A percentile compares a stretch with the other conserved stretches of the same genome.
phyloP scores from a whole-genome alignment of 2,113 vertebrate genomes.

The Seriola aureovittata region DNA sequence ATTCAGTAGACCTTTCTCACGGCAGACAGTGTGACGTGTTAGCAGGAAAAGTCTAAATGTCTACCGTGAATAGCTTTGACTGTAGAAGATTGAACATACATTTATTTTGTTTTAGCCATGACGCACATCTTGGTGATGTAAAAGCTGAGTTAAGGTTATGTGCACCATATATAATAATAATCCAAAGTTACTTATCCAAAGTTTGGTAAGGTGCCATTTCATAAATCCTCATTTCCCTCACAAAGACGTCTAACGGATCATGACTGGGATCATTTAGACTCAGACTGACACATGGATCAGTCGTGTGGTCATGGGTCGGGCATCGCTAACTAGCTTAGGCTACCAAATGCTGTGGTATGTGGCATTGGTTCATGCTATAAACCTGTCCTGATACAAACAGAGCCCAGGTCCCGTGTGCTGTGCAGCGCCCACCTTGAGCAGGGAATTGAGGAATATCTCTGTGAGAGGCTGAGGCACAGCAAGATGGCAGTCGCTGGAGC shows the following conservation, averaged over 20 bases:
- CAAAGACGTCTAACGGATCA: neutral
- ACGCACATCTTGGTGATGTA: neutral
- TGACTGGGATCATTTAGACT: too few relatives aligned
- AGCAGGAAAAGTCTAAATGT: neutral
- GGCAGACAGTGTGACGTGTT: neutral
- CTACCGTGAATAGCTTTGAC: neutral
- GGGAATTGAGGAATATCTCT: slow-evolving; percentile 93
- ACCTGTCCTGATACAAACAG: neutral
- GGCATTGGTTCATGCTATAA: neutral
- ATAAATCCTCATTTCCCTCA: neutral
- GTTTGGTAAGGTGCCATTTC: neutral
- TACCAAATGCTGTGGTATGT: neutral
- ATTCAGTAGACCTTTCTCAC: neutral
- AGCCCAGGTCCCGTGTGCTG: neutral
- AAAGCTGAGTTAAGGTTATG: too few relatives aligned
- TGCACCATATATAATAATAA: too few relatives aligned
- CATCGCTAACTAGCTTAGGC: neutral
- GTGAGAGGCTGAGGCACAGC: slow-evolving; percentile 90
- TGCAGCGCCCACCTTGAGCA: slow-evolving; percentile 89
- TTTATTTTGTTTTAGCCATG: neutral
- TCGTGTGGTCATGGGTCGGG: too few relatives aligned
- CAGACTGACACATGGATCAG: too few relatives aligned
- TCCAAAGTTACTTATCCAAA: too few relatives aligned
- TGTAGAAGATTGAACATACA: too few relatives aligned
- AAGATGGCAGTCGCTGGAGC: slow-evolving; percentile 91